These are phyloP conservation scores for Leuctra nigra DNA, from an alignment of 2,888 invertebrate species.

Conservation along the genomic window DNA sequence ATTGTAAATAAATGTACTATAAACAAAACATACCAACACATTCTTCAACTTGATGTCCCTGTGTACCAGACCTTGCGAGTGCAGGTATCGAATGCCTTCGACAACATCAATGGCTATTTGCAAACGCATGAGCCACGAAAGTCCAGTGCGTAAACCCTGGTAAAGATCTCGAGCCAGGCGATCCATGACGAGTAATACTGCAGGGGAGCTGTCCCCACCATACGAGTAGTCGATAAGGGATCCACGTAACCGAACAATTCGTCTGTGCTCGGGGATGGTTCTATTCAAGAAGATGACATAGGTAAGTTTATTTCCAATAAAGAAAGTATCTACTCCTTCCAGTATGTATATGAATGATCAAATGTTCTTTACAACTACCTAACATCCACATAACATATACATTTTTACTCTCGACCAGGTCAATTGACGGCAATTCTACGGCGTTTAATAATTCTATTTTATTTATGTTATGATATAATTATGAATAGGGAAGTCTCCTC, in stretches of 20 bases:
- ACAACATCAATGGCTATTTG: constrained; percentile 75
- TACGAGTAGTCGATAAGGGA: constrained; percentile 75
- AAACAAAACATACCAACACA: constrained; percentile 61
- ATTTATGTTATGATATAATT: too few relatives aligned
- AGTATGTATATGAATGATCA: too few relatives aligned
- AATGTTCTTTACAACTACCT: too few relatives aligned
- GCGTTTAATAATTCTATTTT: too few relatives aligned
- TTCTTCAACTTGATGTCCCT: constrained; percentile 87
- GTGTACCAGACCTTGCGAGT: constrained; percentile 81
- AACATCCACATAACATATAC: too few relatives aligned
- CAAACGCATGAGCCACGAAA: constrained; percentile 56
- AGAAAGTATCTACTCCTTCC: too few relatives aligned
- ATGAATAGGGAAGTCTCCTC: too few relatives aligned
- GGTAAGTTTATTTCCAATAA: too few relatives aligned
- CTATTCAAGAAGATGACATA: too few relatives aligned
- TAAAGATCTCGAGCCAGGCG: constrained; percentile 69
- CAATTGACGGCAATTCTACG: too few relatives aligned
- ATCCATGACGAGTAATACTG: constrained; percentile 75
- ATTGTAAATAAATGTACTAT: too few relatives aligned
- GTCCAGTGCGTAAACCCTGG: constrained; percentile 62
- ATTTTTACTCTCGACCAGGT: too few relatives aligned
- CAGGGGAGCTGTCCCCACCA: constrained; percentile 59
- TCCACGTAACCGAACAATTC: constrained; percentile 68
- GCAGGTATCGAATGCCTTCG: constrained; percentile 81
- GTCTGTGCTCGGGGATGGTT: constrained; percentile 72